Evolutionary conservation across 2,888 invertebrate genomes (phyloP).

Genomic region (Lasioglossum malachurum): DNA sequence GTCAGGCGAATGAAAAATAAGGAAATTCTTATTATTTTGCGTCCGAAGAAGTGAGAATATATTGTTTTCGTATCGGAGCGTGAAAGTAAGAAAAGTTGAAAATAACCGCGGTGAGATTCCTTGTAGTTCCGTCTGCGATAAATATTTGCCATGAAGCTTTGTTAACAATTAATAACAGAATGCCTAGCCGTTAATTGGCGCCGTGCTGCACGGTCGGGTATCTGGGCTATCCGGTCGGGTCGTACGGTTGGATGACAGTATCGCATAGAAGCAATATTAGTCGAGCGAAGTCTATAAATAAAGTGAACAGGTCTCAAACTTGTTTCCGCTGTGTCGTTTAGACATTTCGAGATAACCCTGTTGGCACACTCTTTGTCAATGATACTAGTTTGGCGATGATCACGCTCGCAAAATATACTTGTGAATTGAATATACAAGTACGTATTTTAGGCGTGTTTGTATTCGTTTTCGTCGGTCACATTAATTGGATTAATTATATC

Average conservation of each 20-base stretch:
- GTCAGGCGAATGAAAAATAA: too few relatives aligned
- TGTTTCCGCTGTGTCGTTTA: background rate
- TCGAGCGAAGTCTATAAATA: slow-evolving; percentile 14
- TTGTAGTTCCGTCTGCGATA: background rate
- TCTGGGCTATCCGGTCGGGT: slow-evolving; percentile 9
- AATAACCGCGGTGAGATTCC: background rate
- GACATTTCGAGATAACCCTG: background rate
- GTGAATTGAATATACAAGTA: background rate
- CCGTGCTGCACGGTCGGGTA: background rate
- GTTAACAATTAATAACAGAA: slow-evolving; percentile 3
- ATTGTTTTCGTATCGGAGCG: background rate
- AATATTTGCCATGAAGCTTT: background rate
- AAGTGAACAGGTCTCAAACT: slow-evolving; percentile 12
- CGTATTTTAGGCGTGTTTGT: too few relatives aligned
- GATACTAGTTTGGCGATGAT: background rate
- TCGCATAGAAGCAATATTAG: slow-evolving; percentile 9
- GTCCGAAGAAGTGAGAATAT: background rate
- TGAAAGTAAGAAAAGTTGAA: background rate
- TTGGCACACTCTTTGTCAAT: background rate
- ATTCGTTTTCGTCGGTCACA: too few relatives aligned
- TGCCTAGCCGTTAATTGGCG: slow-evolving; percentile 1
- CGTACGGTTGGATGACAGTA: slow-evolving; percentile 13
- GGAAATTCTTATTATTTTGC: background rate
- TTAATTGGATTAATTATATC: too few relatives aligned
- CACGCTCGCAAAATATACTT: background rate